Percentiles rank a stretch among this genome's conserved stretches.
These are phyloP conservation scores for Coptodon rendalli DNA, from an alignment of 2,113 vertebrate genomes.

Conservation along the genomic window DNA sequence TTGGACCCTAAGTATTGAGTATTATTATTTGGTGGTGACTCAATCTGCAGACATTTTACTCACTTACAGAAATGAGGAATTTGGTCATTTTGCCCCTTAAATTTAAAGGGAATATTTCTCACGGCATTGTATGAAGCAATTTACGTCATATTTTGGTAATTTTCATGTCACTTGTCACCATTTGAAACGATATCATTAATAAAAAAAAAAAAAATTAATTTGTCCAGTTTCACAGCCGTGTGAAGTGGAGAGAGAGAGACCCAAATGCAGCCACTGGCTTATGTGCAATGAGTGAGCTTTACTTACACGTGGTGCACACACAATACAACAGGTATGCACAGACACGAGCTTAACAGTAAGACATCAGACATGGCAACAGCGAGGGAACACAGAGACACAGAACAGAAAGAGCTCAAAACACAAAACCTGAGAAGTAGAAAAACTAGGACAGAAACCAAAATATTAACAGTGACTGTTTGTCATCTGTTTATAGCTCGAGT, in stretches of 20 bases:
- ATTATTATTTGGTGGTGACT: not conserved
- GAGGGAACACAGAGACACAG: not conserved
- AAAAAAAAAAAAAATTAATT: fast-evolving
- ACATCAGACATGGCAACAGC: not conserved
- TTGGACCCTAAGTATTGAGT: too few relatives aligned
- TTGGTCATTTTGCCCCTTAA: not conserved
- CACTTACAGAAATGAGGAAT: not conserved
- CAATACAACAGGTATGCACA: not conserved
- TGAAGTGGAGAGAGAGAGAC: not conserved
- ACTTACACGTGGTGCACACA: not conserved
- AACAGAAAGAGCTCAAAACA: not conserved
- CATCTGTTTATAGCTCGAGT: not conserved
- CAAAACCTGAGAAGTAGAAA: not conserved
- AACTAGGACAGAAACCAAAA: too few relatives aligned
- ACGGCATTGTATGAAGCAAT: not conserved
- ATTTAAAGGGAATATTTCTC: not conserved
- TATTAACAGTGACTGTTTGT: not conserved
- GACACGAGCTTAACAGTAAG: not conserved
- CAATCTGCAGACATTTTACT: not conserved
- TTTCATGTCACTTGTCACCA: not conserved
- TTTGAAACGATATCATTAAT: not conserved
- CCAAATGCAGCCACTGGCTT: not conserved
- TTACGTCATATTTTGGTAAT: not conserved
- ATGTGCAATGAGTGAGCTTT: not conserved
- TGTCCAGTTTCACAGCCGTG: not conserved